A percentile compares a stretch with the other conserved stretches of the same genome.
Evolutionary conservation across 2,113 vertebrate species (phyloP).

Genomic region (Myotis davidii): DNA sequence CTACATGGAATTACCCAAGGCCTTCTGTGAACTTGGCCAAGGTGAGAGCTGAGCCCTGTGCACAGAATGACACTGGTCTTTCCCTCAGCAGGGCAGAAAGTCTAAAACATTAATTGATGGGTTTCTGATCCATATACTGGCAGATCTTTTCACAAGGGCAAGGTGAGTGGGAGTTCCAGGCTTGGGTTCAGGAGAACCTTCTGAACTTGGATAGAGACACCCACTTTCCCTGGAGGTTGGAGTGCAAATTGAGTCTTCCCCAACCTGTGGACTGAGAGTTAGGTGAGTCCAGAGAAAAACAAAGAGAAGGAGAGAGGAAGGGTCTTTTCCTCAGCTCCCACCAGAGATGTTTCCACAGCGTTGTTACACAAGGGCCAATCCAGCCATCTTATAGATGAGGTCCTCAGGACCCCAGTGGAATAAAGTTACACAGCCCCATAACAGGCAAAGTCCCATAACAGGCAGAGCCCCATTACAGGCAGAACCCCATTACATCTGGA

Average conservation of each 20-base stretch:
- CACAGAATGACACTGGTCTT: accelerated
- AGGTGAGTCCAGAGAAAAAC: neutral
- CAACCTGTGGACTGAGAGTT: neutral
- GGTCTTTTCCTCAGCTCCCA: neutral
- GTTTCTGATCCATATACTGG: too few species aligned
- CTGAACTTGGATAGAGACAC: neutral
- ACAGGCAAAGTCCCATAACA: neutral
- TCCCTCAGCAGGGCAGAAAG: too few species aligned
- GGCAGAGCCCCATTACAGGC: neutral
- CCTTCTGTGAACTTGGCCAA: neutral
- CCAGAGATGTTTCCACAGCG: accelerated
- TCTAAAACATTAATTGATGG: neutral
- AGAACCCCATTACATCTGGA: neutral
- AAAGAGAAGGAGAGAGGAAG: neutral
- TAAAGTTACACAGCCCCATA: neutral
- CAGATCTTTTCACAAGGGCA: neutral
- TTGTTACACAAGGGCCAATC: too few species aligned
- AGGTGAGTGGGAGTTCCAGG: neutral
- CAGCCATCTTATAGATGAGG: neutral
- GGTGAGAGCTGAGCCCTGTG: neutral
- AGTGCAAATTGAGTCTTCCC: neutral
- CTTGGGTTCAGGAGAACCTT: neutral
- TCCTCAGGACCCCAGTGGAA: neutral
- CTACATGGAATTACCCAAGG: neutral
- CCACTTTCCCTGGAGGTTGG: too few species aligned